These are phyloP conservation scores for Drosophila mulleri DNA, from an alignment of 2,888 invertebrate genomes.

Conservation along the genomic window DNA sequence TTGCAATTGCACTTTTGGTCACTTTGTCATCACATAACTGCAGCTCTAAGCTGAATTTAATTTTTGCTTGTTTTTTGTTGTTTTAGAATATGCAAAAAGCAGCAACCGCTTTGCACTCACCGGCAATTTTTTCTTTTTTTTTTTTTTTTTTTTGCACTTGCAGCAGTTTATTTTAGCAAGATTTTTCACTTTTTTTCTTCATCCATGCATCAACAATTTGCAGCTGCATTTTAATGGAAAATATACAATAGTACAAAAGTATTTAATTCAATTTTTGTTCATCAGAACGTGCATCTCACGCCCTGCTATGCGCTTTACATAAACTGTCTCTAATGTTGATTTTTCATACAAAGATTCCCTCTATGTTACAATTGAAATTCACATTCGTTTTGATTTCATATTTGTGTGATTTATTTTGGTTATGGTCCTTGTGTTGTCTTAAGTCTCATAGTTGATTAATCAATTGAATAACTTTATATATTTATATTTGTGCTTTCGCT, in stretches of 20 bases:
- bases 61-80: conserved; percentile 23
- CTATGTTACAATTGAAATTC: too few relatives aligned
- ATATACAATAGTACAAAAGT: conserved; percentile 57
- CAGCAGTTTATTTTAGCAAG: conserved; percentile 43
- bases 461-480: background rate
- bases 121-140: background rate
- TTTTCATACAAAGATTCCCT: background rate
- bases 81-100: conserved; percentile 64
- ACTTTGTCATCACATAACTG: conserved; percentile 74
- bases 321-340: background rate
- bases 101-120: conserved; percentile 27
- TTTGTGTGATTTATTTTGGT: background rate
- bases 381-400: background rate
- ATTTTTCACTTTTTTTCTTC: conserved; percentile 13
- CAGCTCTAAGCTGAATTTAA: conserved; percentile 71
- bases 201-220: conserved; percentile 47
- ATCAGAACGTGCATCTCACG: conserved; percentile 22
- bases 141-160: conserved; percentile 20
- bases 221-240: conserved; percentile 70
- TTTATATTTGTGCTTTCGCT: background rate
- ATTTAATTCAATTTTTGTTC: conserved; percentile 64
- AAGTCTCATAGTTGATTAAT: background rate
- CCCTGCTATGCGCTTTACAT: background rate
- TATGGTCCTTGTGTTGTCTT: background rate
- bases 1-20: conserved; percentile 62